Percentiles rank a stretch among this genome's conserved stretches.
These are phyloP conservation scores for Threskiornis aethiopicus DNA, from an alignment of 2,797 vertebrate genomes.

Conservation along the genomic window DNA sequence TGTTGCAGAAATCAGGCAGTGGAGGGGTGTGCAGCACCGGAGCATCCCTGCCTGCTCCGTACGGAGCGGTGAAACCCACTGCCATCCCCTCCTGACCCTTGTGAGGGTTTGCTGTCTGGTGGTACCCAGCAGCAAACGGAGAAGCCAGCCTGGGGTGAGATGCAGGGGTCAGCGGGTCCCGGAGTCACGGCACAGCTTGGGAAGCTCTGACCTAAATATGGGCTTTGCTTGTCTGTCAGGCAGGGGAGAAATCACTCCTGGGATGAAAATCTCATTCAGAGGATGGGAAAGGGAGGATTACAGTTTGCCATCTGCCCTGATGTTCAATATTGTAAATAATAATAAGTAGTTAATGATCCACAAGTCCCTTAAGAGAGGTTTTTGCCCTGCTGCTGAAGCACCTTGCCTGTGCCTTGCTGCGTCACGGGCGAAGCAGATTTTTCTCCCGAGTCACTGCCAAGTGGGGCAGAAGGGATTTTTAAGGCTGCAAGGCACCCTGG, in stretches of 20 bases:
- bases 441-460: not conserved
- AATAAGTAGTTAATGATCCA: not conserved
- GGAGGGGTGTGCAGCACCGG: not conserved
- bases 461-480: not conserved
- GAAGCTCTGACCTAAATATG: not conserved
- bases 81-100: not conserved
- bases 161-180: not conserved
- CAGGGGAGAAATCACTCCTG: not conserved
- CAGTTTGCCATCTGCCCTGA: not conserved
- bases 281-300: not conserved
- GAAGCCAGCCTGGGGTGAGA: not conserved
- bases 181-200: not conserved
- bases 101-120: not conserved
- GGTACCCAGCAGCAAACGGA: accelerated
- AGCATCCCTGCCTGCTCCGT: not conserved
- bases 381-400: not conserved
- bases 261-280: not conserved
- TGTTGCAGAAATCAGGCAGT: not conserved
- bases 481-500: not conserved
- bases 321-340: not conserved
- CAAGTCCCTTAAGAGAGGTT: not conserved
- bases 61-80: not conserved
- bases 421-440: accelerated
- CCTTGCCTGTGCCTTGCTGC: not conserved
- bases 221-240: not conserved